Evolutionary conservation across 2,797 vertebrate genomes (phyloP), one percentile per base, ranked within the genome.

Genomic region (Sebastiscus albofasciatus): DNA sequence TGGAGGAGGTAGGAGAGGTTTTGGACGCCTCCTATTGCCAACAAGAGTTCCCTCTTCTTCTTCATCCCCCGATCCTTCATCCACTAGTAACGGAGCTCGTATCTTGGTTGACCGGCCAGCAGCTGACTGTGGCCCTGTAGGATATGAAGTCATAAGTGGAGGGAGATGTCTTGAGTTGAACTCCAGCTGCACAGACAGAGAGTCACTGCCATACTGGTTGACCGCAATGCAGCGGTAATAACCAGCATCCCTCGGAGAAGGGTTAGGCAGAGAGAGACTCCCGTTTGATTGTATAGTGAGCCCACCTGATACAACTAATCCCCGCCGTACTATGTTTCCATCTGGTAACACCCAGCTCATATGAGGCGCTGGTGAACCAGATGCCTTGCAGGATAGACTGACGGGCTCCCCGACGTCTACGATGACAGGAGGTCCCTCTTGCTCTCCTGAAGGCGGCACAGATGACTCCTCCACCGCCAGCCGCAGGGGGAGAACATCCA

Each of bases 261-360:
- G 92, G 13, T 90, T 87, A 34, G 93, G 91, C 75, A 99, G 92
- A 54, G 93, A 80, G 2, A 99, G 94, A 20, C 96, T 97, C 3
- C 98, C 97, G 18, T 98, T 96, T 14, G 91, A 75, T 36, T 95
- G 86, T 34, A 98, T 0, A 55, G 80, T 95, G 3, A n/a, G 94
- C 94, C 27, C 93, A 81, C 80, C 96, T 95, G 79, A 93, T 85
- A 34, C 80, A 77, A 42, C 72, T 76, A 67, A 80, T 83, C 87
- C 91, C 24, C 1, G 29, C 2, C 20, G 12, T 13, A 98, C 29
- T 14, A 97, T 64, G 52, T 90, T 95, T 56, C 90, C 93, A 74
- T 94, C 91, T 59, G 98, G 98, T 75, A 99, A 96, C 72, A 99
- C 89, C 98, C 98, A 99, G 81, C 89, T 96, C 8, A 97, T 0